A percentile compares a stretch with the other conserved stretches of the same genome.
These are phyloP conservation scores for Clarias batrachus DNA, from an alignment of 2,113 vertebrate species.

Conservation along the genomic window DNA sequence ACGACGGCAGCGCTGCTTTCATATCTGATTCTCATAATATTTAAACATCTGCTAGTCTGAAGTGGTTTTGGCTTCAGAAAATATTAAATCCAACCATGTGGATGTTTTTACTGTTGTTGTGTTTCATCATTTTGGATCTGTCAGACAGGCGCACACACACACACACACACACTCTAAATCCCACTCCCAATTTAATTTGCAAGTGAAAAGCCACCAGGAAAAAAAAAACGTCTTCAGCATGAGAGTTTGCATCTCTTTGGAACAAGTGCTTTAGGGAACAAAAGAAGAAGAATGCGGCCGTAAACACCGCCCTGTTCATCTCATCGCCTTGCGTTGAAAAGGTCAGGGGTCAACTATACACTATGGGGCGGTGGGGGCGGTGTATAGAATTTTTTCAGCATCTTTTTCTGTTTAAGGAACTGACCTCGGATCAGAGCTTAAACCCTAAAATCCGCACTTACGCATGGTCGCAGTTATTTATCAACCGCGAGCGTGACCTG, in stretches of 20 bases:
- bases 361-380: not conserved
- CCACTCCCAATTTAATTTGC: conserved; percentile 47
- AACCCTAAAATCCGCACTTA: not conserved
- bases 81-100: not conserved
- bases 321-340: not conserved
- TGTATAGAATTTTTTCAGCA: not conserved
- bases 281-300: conserved; percentile 40
- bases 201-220: conserved; percentile 45
- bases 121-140: not conserved
- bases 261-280: conserved; percentile 41
- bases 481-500: not conserved
- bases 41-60: not conserved
- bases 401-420: not conserved
- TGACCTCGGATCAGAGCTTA: conserved; percentile 3
- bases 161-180: conserved; percentile 14
- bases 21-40: not conserved
- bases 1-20: too few relatives aligned
- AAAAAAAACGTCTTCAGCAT: conserved; percentile 20
- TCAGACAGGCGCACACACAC: not conserved
- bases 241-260: conserved; percentile 38
- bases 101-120: not conserved
- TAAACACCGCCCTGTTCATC: conserved; percentile 12
- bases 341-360: not conserved
- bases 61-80: not conserved
- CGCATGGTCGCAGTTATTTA: not conserved